Evolutionary conservation across 2,113 vertebrate species (phyloP).

Genomic region (Amphiprion ocellaris): DNA sequence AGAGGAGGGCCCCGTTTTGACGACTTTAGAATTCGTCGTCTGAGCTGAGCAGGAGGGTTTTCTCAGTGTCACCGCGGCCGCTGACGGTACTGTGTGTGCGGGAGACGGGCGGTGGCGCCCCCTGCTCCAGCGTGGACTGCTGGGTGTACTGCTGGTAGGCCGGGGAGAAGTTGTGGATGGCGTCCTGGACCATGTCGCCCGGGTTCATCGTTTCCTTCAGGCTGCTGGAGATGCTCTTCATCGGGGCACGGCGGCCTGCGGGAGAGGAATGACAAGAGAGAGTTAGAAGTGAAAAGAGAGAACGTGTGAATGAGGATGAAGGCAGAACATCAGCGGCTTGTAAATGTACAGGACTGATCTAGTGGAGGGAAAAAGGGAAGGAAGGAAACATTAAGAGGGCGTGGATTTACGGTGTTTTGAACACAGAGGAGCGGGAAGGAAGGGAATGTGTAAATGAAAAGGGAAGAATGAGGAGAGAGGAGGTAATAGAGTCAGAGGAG

Average conservation of each 20-base stretch:
- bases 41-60: slow-evolving; percentile 95
- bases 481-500: background rate
- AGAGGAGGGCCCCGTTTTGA: background rate
- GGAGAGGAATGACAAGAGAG: background rate
- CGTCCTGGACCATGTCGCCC: slow-evolving; percentile 96
- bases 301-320: background rate
- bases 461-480: background rate
- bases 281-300: slow-evolving; percentile 11
- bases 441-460: background rate
- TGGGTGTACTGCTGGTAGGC: slow-evolving; percentile 99
- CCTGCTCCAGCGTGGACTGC: slow-evolving; percentile 94
- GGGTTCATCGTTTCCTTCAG: slow-evolving; percentile 99
- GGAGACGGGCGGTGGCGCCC: slow-evolving; percentile 78
- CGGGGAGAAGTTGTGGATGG: slow-evolving; percentile 98
- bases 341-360: background rate
- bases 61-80: slow-evolving; percentile 90
- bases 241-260: slow-evolving; percentile 92
- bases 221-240: slow-evolving; percentile 99
- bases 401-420: slow-evolving; percentile 20
- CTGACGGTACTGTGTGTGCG: slow-evolving; percentile 84
- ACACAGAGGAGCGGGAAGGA: background rate
- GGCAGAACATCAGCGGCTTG: too few relatives aligned
- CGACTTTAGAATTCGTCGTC: slow-evolving; percentile 92
- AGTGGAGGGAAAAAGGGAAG: background rate
- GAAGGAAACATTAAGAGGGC: background rate